Evolutionary conservation across 2,888 invertebrate genomes (phyloP), one percentile per base, ranked within the genome.

Genomic region (Melanostoma scalare): DNA sequence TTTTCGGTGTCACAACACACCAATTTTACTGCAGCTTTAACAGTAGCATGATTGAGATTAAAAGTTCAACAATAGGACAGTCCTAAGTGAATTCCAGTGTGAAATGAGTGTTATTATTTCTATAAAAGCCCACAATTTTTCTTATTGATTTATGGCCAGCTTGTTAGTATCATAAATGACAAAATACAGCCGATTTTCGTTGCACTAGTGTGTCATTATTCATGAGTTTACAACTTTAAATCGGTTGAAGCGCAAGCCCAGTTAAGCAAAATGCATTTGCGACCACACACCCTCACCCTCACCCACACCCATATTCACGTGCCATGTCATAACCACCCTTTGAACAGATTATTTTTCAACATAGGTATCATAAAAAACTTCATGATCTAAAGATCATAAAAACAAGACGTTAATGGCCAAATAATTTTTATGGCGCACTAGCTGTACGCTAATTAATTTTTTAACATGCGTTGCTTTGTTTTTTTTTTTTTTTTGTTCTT

Each of bases 351-450:
- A 8, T 46, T 60, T 60, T 40, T 0, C 33, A 8, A 6, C 4
- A 35, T 20, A 9, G 35, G 30, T 35, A 61, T 61, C 46, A 20
- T 61, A 46, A 61, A 61, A 38, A 38, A 60, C 31, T 36, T 20
- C 61, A 61, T 36, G 35, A 61, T 61, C 46, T 46, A 46, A 46
- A 46, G 61, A 36, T 61, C 46, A 46, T 61, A 61, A 46, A 50
- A 50, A 3, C 2, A 9, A 6, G 50, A 50, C 31, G 50, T 50
- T 50, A 50, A 50, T 50, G 50, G 50, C 8, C 31, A n/a, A 31
- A 50, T 31, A 50, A 50, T 30, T 6, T 50, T 8, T 31, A 40
- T 31, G 6, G 35, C 8, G 8, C 6, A 20, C 1, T 20, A 33
- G 36, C 44, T n/a, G 6, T 35, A 10, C 0, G 9, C 33, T 10